Base-by-base conservation (phyloP, 2,113 vertebrate genomes). In the Pseudonaja textilis region DNA sequence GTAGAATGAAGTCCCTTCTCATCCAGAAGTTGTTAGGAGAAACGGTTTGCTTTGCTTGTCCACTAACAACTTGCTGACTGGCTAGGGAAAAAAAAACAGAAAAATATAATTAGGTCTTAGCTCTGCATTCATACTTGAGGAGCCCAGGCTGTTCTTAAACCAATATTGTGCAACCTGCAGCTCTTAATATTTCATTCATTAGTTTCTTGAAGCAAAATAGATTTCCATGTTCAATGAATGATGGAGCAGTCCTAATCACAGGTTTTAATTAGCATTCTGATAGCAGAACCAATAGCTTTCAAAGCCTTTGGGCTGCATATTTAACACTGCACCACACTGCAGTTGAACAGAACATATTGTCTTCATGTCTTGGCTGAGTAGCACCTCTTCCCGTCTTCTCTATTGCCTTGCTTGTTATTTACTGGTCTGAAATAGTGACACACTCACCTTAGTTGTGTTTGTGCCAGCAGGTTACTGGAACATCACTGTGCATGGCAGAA, bases 401-500 rank as follows among this genome's bases (percentile, higher is more conserved):
- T 4, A 7, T 42, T 81, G 16, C 52, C 10, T 81, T 42, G 81
- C 3, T 45, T 92, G 34, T 45, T 39, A 56, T 69, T 87, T 88
- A 45, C 3, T 81, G 16, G 18, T 57, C 52, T 26, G 42, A 47
- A 14, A 74, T n/a, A 39, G 50, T 16, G 42, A 88, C 11, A 34
- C 25, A 34, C 81, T 59, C 29, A 92, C 85, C 20, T 52, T 90
- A 2, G 91, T 94, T 90, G 45, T 87, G 89, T 87, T 16, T 94
- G 47, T 96, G 88, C 91, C 61, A 54, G 2, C 95, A 99, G 99
- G 99, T 85, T 99, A 99, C 93, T 99, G 99, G 98, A 99, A 98
- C 96, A 98, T 99, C 94, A 98, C 98, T 0, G 98, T 99, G 69
- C 98, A 99, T 0, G 98, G 98, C 55, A 97, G 98, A 93, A 99